Evolutionary conservation across 2,888 invertebrate genomes (phyloP), one percentile per base, ranked within the genome.

Genomic region (Brenthis daphne): DNA sequence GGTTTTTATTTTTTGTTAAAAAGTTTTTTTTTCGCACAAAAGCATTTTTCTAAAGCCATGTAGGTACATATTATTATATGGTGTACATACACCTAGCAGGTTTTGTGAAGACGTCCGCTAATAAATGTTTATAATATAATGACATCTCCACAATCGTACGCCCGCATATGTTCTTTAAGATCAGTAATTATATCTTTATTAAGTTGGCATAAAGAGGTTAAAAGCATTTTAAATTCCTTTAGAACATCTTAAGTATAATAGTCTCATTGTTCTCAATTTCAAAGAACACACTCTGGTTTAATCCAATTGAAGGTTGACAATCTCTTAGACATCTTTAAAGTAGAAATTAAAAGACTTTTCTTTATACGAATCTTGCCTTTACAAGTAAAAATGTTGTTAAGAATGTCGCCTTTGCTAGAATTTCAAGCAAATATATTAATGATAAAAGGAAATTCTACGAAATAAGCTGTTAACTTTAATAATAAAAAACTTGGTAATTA

Each of bases 131-230:
- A 63, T 63, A 65, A 67, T 65, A 63, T 63, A 65, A 65, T 57
- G 14, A 51, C 24, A 47, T 61, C 51, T 71, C 55, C 69, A 66
- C 57, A 64, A 70, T 75, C 73, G 70, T 70, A 58, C 70, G 68
- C 74, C 74, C 75, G 75, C 73, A 75, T 75, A 63, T 47, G 55
- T 57, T 61, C 67, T 57, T 71, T 67, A 63, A 58, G 64, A 60
- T 54, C 60, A 63, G 64, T 54, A 68, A 33, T 61, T 65, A 57
- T 68, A 68, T 72, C 63, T 58, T 65, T 51, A 57, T 70, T 57
- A 57, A 64, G 48, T 64, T 67, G 20, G 55, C 64, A 67, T 69
- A 55, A 65, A 65, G 53, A 43, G 57, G 29, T 69, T 65, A 24
- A 63, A 67, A 65, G 55, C 64, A 65, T 64, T 67, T 67, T 61